Evolutionary conservation across 2,888 invertebrate genomes (phyloP).

Genomic region (Enoplolaimus lenunculus): DNA sequence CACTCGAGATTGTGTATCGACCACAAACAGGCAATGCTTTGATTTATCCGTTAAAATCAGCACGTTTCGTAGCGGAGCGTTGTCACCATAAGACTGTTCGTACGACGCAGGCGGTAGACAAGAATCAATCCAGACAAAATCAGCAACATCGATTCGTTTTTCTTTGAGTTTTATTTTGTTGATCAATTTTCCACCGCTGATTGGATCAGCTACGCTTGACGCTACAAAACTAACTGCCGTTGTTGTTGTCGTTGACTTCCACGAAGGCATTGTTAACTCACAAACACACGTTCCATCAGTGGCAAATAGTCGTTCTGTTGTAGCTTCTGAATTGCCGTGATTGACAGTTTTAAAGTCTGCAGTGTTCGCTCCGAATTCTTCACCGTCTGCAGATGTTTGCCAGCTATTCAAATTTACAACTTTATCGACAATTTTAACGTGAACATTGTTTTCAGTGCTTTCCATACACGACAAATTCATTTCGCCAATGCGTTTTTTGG

Average conservation of each 20-base stretch:
- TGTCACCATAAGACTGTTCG: no score
- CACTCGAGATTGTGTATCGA: not conserved
- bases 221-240: no score
- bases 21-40: slow-evolving; percentile 11
- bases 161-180: no score
- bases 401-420: not conserved
- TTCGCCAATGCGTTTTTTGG: not conserved
- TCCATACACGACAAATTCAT: not conserved
- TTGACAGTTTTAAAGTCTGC: not conserved
- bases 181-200: no score
- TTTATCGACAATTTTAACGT: not conserved
- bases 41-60: slow-evolving; percentile 4
- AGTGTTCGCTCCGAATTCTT: no score
- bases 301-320: not conserved
- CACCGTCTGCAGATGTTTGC: not conserved
- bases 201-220: no score
- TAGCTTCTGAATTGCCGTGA: not conserved
- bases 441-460: not conserved
- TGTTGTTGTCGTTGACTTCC: not conserved
- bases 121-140: not conserved
- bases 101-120: no score
- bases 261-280: not conserved
- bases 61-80: not conserved
- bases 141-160: not conserved
- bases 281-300: not conserved